A percentile compares a stretch with the other conserved stretches of the same genome.
Conservation (phyloP, 2,113 vertebrate genomes). For the Austrofundulus limnaeus region DNA sequence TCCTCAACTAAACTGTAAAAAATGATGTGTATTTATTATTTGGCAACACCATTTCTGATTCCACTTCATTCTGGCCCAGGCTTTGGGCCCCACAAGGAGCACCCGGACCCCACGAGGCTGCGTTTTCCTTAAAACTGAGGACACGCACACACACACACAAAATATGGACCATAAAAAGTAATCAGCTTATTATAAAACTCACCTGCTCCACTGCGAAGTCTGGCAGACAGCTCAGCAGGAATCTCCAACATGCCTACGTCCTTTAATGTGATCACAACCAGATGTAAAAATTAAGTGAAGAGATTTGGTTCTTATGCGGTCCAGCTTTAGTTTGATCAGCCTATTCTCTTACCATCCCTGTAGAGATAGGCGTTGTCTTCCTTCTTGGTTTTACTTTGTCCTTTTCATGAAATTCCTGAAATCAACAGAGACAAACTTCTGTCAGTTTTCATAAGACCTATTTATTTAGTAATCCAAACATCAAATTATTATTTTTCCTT, state of each 20-base stretch:
- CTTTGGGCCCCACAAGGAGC: too few relatives aligned
- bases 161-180: neutral
- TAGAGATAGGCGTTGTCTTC: slow-evolving; percentile 41
- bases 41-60: too few relatives aligned
- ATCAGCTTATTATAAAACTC: slow-evolving; percentile 26
- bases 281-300: neutral
- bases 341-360: slow-evolving; percentile 74
- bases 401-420: slow-evolving; percentile 66
- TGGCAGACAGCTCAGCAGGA: slow-evolving; percentile 87
- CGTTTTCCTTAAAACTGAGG: too few relatives aligned
- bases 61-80: too few relatives aligned
- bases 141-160: too few relatives aligned
- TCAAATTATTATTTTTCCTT: neutral
- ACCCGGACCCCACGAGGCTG: too few relatives aligned
- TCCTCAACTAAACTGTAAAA: too few relatives aligned
- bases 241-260: slow-evolving; percentile 90
- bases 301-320: too few relatives aligned
- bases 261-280: slow-evolving; percentile 64
- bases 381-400: slow-evolving; percentile 42
- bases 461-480: neutral
- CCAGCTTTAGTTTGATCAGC: neutral
- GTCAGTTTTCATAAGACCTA: neutral
- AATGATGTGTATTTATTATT: too few relatives aligned
- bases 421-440: slow-evolving; percentile 7
- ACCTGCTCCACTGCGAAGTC: slow-evolving; percentile 83